Conservation (phyloP, 92 coral and sea anemone genomes). For the Pocillopora meandrina region DNA sequence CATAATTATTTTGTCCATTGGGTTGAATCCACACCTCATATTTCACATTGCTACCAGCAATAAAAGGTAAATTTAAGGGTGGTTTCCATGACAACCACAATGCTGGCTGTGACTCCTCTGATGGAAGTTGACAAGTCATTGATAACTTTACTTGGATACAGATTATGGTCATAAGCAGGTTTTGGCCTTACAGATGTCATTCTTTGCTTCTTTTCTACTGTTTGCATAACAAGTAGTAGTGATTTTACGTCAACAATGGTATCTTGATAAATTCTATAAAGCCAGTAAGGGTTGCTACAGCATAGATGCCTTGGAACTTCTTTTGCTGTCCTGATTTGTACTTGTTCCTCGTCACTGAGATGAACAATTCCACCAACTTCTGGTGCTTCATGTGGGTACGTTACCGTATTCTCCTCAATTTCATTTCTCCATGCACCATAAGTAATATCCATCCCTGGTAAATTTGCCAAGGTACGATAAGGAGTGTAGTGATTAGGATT, state of each 20-base stretch:
- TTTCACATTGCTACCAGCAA: constrained; percentile 30
- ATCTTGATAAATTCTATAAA: constrained; percentile 95
- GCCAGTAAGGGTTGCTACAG: constrained; percentile 89
- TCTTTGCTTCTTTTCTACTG: constrained; percentile 43
- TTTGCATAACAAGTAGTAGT: constrained; percentile 53
- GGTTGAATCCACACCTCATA: constrained; percentile 98
- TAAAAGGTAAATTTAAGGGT: constrained; percentile 70
- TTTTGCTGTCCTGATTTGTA: constrained; percentile 45
- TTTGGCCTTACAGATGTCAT: neutral
- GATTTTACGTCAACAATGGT: constrained; percentile 80
- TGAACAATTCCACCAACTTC: constrained; percentile 91
- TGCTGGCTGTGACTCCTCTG: constrained; percentile 24
- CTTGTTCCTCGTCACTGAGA: constrained; percentile 69
- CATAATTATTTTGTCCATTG: constrained; percentile 57
- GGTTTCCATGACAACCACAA: constrained; percentile 80
- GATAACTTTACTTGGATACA: constrained; percentile 78
- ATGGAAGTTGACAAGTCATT: constrained; percentile 62
- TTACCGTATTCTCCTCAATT: constrained; percentile 78
- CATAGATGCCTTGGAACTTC: constrained; percentile 86
- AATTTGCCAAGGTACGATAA: constrained; percentile 78
- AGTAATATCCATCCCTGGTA: constrained; percentile 71
- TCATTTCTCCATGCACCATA: constrained; percentile 86
- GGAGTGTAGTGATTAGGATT: constrained; percentile 81
- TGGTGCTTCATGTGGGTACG: constrained; percentile 81
- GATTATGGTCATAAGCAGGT: constrained; percentile 1